Conservation (phyloP, 2,888 invertebrate genomes). For the Eucriotettix oculatus region DNA sequence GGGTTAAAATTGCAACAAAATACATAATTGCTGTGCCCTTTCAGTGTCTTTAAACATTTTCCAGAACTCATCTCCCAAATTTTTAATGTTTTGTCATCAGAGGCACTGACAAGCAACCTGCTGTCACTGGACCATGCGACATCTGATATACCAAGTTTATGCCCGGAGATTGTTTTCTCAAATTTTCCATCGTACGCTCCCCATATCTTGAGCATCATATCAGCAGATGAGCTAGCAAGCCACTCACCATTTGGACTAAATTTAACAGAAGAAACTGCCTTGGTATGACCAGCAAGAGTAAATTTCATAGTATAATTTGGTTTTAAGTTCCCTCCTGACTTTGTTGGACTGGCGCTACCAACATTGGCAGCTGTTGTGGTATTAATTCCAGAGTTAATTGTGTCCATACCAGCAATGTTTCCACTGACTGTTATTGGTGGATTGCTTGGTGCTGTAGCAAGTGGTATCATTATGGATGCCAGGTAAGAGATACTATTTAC, state of each 20-base stretch:
- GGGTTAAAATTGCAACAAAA: slow-evolving; percentile 99
- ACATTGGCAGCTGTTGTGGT: not conserved
- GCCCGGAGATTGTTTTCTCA: slow-evolving; percentile 94
- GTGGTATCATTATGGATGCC: too few species aligned
- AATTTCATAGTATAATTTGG: slow-evolving; percentile 93
- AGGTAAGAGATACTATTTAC: too few species aligned
- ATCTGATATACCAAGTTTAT: slow-evolving; percentile 97
- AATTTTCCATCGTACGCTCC: slow-evolving; percentile 98
- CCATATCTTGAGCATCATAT: slow-evolving; percentile 97
- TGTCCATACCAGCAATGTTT: too few species aligned
- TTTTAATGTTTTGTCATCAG: slow-evolving; percentile 89
- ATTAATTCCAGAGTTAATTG: too few species aligned
- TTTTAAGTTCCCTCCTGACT: slow-evolving; percentile 31
- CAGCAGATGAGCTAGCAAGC: slow-evolving; percentile 95
- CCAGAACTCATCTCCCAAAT: slow-evolving; percentile 92
- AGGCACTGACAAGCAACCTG: slow-evolving; percentile 78
- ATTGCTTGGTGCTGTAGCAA: too few species aligned
- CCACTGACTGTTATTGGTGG: too few species aligned
- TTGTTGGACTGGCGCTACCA: not conserved
- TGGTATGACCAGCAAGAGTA: slow-evolving; percentile 94
- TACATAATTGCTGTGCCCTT: slow-evolving; percentile 99
- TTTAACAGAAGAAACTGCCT: slow-evolving; percentile 97
- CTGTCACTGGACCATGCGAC: slow-evolving; percentile 98
- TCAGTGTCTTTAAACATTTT: slow-evolving; percentile 93
- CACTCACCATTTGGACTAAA: slow-evolving; percentile 98